A percentile compares a stretch with the other conserved stretches of the same genome.
These are phyloP conservation scores for Hydraecia micacea DNA, from an alignment of 2,888 invertebrate genomes.

Conservation along the genomic window DNA sequence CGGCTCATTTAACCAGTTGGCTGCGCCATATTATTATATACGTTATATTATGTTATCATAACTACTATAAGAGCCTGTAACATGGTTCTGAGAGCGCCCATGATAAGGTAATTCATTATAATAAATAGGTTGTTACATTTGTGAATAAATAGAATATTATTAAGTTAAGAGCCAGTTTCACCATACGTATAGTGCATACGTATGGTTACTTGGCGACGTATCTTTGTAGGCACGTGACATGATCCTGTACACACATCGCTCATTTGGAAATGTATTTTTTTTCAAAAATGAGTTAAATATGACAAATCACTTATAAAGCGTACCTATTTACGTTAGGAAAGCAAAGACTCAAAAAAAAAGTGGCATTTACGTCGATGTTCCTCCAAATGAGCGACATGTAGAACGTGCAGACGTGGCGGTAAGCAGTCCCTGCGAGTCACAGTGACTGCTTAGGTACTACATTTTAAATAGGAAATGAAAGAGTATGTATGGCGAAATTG, in stretches of 20 bases:
- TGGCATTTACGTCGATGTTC: too few relatives aligned
- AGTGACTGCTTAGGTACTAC: background rate
- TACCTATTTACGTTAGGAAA: too few relatives aligned
- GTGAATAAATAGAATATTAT: slow-evolving; percentile 19
- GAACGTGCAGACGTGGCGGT: too few relatives aligned
- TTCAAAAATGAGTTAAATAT: too few relatives aligned
- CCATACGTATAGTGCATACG: background rate
- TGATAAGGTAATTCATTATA: background rate
- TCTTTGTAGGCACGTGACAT: background rate
- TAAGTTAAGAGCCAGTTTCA: slow-evolving; percentile 12
- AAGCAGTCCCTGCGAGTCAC: background rate
- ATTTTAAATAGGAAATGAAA: background rate
- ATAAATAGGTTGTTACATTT: slow-evolving; percentile 8
- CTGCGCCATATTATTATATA: too few relatives aligned
- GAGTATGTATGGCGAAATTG: background rate
- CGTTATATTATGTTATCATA: background rate
- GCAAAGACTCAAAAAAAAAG: too few relatives aligned
- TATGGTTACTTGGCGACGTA: too few relatives aligned
- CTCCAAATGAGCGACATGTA: too few relatives aligned
- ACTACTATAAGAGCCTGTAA: background rate
- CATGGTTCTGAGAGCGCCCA: slow-evolving; percentile 15
- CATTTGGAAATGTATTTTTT: too few relatives aligned
- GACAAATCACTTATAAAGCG: too few relatives aligned
- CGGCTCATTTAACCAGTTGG: too few relatives aligned
- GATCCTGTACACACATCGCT: background rate